Conservation (phyloP, 2,797 vertebrate genomes). For the Acanthopagrus latus region DNA sequence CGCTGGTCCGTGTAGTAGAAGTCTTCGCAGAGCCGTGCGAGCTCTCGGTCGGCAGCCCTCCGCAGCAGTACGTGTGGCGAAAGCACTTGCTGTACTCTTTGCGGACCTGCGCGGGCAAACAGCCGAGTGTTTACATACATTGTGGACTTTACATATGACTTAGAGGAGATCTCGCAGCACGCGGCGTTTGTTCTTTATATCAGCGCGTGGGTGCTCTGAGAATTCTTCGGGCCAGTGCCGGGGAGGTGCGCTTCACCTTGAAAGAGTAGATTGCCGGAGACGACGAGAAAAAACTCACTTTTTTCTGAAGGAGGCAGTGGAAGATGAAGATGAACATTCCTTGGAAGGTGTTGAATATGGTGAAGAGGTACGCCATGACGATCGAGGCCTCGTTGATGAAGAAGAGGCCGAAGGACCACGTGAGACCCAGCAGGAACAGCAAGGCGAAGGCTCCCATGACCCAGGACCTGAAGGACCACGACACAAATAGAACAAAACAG, state of each 20-base stretch:
- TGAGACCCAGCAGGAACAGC: constrained; percentile 95
- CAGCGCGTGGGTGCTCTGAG: constrained; percentile 30
- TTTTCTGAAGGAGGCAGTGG: constrained; percentile 98
- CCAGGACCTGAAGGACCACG: constrained; percentile 90
- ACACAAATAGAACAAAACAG: constrained; percentile 32
- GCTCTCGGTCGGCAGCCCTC: constrained; percentile 93
- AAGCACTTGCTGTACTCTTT: constrained; percentile 99
- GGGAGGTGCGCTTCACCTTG: constrained; percentile 49
- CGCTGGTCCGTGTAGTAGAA: constrained; percentile 94
- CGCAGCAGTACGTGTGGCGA: constrained; percentile 97
- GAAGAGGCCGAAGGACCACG: constrained; percentile 98
- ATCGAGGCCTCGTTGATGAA: constrained; percentile 96
- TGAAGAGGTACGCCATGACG: constrained; percentile 99
- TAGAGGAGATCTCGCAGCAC: constrained; percentile 37
- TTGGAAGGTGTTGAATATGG: constrained; percentile 98
- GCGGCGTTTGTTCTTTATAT: constrained; percentile 64
- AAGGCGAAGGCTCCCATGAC: constrained; percentile 97
- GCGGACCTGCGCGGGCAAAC: constrained; percentile 89
- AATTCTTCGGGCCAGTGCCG: constrained; percentile 11
- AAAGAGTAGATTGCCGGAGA: not conserved
- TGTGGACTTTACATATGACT: constrained; percentile 72
- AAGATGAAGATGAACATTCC: constrained; percentile 99
- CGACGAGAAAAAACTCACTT: constrained; percentile 87
- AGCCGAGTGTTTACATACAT: constrained; percentile 52
- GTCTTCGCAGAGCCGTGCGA: constrained; percentile 97